A percentile compares a stretch with the other conserved stretches of the same genome.
These are phyloP conservation scores for Parazoanthus atlanticus DNA, from an alignment of 92 coral and sea anemone species.

Conservation along the genomic window DNA sequence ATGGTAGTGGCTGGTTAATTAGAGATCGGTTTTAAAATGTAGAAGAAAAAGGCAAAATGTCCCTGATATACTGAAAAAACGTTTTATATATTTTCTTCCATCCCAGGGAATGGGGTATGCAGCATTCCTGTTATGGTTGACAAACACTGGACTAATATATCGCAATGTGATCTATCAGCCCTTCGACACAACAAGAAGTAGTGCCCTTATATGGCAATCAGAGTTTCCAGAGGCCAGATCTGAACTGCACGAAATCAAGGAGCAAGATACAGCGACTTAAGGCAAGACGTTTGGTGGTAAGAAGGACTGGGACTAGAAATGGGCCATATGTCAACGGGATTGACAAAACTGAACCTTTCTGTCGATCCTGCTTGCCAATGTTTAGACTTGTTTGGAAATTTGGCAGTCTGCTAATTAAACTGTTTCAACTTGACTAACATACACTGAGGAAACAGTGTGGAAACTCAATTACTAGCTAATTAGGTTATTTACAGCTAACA, in stretches of 20 bases:
- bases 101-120: conserved; percentile 29
- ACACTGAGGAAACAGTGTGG: too few relatives aligned
- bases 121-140: conserved; percentile 36
- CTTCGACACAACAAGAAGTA: conserved; percentile 29
- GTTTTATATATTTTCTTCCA: neutral
- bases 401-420: too few relatives aligned
- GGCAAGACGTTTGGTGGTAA: neutral
- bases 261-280: conserved; percentile 24
- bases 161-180: conserved; percentile 27
- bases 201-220: neutral
- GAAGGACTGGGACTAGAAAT: neutral
- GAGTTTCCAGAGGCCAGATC: neutral
- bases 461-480: too few relatives aligned
- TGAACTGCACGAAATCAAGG: conserved; percentile 16
- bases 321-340: neutral
- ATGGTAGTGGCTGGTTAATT: too few relatives aligned
- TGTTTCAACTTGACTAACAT: too few relatives aligned
- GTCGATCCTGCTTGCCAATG: too few relatives aligned
- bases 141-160: conserved; percentile 35
- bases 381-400: too few relatives aligned
- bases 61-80: neutral
- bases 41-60: too few relatives aligned
- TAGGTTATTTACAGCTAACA: too few relatives aligned
- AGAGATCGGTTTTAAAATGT: too few relatives aligned
- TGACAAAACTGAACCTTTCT: neutral